Conservation (phyloP, 2,113 vertebrate species). For the Megaceryle maxima region DNA sequence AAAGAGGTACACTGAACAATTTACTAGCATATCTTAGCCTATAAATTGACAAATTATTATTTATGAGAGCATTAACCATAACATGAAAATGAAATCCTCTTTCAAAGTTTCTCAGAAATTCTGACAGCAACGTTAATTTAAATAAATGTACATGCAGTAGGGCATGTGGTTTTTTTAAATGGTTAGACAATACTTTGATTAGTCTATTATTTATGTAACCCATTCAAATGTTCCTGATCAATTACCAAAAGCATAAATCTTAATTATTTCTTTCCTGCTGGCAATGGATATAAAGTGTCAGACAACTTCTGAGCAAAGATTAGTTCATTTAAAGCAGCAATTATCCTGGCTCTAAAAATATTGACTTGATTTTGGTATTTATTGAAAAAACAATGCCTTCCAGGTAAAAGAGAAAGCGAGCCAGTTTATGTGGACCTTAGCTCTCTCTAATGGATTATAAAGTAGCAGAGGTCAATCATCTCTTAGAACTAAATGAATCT, state of each 20-base stretch:
- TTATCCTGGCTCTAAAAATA: slow-evolving; percentile 61
- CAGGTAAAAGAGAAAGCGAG: slow-evolving; percentile 9
- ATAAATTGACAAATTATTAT: slow-evolving; percentile 48
- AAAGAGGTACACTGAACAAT: neutral
- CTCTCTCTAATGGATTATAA: neutral
- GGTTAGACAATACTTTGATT: slow-evolving; percentile 44
- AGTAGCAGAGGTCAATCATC: slow-evolving; percentile 19
- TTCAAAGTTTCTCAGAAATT: slow-evolving; percentile 43
- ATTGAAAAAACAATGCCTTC: slow-evolving; percentile 30
- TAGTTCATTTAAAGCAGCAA: slow-evolving; percentile 28
- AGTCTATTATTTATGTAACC: slow-evolving; percentile 62
- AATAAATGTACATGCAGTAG: slow-evolving; percentile 40
- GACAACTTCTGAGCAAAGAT: slow-evolving; percentile 20
- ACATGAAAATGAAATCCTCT: slow-evolving; percentile 50
- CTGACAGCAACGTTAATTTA: slow-evolving; percentile 54
- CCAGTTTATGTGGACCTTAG: neutral
- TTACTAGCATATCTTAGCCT: neutral
- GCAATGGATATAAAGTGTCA: slow-evolving; percentile 16
- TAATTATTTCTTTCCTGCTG: slow-evolving; percentile 53
- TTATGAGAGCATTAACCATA: slow-evolving; percentile 46
- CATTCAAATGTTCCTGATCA: slow-evolving; percentile 48
- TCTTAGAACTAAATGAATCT: neutral
- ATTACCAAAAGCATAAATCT: slow-evolving; percentile 49
- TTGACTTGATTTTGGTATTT: slow-evolving; percentile 37
- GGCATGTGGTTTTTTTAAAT: neutral